Evolutionary conservation across 2,888 invertebrate genomes (phyloP).

Genomic region (Barypeithes pellucidus): DNA sequence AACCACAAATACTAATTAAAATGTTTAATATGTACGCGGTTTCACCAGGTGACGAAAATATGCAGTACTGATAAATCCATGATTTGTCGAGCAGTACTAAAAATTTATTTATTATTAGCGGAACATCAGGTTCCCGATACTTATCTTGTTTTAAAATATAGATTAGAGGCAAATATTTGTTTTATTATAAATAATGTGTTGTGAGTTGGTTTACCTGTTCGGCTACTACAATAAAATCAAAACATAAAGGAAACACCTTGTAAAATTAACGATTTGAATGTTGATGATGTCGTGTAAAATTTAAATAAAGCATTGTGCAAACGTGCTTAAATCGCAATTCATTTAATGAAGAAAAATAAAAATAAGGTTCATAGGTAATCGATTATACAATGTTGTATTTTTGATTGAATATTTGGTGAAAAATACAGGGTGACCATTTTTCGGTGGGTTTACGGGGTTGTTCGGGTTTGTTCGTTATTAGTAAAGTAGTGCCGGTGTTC

Average conservation of each 20-base stretch:
- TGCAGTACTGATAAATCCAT: conserved; percentile 14
- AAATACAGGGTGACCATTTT: too few relatives aligned
- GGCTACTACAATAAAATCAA: conserved; percentile 25
- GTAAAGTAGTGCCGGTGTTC: too few relatives aligned
- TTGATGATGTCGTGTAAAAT: conserved; percentile 2
- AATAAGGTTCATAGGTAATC: background rate
- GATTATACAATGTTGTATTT: background rate
- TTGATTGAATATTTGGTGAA: too few relatives aligned
- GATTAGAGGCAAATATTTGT: conserved; percentile 35
- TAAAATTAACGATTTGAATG: conserved; percentile 29
- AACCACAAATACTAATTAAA: background rate
- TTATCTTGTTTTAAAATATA: conserved; percentile 21
- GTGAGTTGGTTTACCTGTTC: conserved; percentile 21
- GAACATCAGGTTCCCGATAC: background rate
- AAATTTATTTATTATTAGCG: conserved; percentile 14
- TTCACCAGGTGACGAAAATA: conserved; percentile 4
- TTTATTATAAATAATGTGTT: conserved; percentile 21
- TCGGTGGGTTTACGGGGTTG: too few relatives aligned
- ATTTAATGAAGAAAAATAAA: background rate
- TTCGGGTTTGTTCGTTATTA: too few relatives aligned
- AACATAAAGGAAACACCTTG: conserved; percentile 37
- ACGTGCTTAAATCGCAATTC: conserved; percentile 11
- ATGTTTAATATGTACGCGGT: background rate
- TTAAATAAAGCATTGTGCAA: conserved; percentile 4
- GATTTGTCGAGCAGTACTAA: conserved; percentile 4